Evolutionary conservation across 2,113 vertebrate genomes (phyloP).

Genomic region (Hydropotes inermis): DNA sequence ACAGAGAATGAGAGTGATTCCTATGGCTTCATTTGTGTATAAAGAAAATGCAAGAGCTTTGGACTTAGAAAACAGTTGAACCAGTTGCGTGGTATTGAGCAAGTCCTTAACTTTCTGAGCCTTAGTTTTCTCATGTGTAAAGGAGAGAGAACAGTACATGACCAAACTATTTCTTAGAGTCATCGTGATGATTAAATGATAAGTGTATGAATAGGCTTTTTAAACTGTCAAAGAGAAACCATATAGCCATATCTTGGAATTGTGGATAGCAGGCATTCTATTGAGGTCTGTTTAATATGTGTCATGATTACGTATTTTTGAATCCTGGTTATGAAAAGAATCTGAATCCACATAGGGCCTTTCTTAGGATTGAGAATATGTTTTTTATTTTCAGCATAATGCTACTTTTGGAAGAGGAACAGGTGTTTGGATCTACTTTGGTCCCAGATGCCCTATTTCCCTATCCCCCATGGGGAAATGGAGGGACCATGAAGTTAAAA

Average conservation of each 20-base stretch:
- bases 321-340: background rate
- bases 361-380: background rate
- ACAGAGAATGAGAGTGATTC: background rate
- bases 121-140: slow-evolving; percentile 10
- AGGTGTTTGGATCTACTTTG: background rate
- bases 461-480: background rate
- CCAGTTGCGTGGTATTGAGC: background rate
- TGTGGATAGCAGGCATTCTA: background rate
- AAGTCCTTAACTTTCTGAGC: slow-evolving; percentile 22
- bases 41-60: slow-evolving; percentile 21
- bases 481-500: background rate
- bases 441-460: background rate
- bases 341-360: background rate
- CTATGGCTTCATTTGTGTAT: background rate
- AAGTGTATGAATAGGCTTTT: background rate
- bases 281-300: background rate
- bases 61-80: background rate
- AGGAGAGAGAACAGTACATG: background rate
- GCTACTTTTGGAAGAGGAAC: background rate
- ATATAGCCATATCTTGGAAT: background rate
- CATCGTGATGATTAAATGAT: background rate
- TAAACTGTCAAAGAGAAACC: background rate
- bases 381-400: background rate
- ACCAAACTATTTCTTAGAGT: background rate
- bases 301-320: slow-evolving; percentile 24